phyloP scores from a whole-genome alignment of 2,888 invertebrate species.

The Andrena dorsata region DNA sequence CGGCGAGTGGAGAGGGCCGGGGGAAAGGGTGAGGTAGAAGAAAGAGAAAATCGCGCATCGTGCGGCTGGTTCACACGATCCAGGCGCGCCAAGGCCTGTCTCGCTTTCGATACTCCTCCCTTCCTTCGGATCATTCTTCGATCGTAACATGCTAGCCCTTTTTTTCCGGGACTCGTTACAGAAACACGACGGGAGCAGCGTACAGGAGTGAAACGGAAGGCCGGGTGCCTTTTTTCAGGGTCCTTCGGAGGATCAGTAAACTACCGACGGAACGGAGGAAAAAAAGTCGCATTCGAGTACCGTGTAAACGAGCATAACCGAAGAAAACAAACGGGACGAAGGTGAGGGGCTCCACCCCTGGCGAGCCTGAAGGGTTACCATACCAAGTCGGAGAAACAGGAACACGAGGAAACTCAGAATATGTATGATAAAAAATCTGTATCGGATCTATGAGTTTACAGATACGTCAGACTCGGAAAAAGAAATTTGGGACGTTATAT shows the following conservation, averaged over 20 bases:
- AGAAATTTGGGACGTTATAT: background rate
- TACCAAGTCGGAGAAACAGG: background rate
- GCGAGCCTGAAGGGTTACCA: background rate
- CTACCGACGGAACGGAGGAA: slow-evolving; percentile 15
- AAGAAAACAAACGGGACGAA: slow-evolving; percentile 14
- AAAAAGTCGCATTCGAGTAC: slow-evolving; percentile 38
- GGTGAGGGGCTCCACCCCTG: background rate
- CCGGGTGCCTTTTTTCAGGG: slow-evolving; percentile 27
- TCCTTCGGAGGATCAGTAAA: slow-evolving; percentile 36
- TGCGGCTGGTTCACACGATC: slow-evolving; percentile 59
- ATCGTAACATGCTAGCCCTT: slow-evolving; percentile 20
- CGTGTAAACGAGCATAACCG: slow-evolving; percentile 51
- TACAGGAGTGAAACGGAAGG: slow-evolving; percentile 44
- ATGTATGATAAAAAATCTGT: too few relatives aligned
- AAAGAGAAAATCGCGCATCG: slow-evolving; percentile 44
- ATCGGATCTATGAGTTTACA: background rate
- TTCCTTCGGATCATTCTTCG: slow-evolving; percentile 1
- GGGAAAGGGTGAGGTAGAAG: background rate
- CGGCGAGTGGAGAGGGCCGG: background rate
- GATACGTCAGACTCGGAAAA: background rate
- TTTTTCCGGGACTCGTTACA: slow-evolving; percentile 41
- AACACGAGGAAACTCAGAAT: background rate
- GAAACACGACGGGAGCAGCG: slow-evolving; percentile 36
- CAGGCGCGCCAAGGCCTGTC: slow-evolving; percentile 49
- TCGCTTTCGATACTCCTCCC: slow-evolving; percentile 45